These are phyloP conservation scores for Drosophila eohydei DNA, from an alignment of 2,888 invertebrate species.

Conservation along the genomic window DNA sequence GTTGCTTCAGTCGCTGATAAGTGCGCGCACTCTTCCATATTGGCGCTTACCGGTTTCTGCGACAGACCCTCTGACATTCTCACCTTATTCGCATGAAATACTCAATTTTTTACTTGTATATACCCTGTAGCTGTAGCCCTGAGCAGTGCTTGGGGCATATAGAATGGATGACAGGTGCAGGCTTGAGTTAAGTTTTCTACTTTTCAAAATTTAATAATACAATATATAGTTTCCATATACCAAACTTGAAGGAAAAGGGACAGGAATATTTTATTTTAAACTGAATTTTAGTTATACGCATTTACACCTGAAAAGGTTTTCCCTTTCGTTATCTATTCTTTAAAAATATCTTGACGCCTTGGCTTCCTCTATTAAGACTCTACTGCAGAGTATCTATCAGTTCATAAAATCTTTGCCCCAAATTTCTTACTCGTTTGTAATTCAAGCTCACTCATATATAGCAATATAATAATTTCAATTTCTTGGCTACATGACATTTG, in stretches of 20 bases:
- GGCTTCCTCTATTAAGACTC: no score
- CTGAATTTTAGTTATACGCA: no score
- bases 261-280: no score
- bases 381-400: background rate
- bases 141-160: background rate
- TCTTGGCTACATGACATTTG: constrained; percentile 43
- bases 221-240: no score
- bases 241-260: no score
- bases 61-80: constrained; percentile 69
- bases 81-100: constrained; percentile 15
- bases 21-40: constrained; percentile 19
- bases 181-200: background rate
- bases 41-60: constrained; percentile 60
- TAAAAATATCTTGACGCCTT: no score
- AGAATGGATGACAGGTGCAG: background rate
- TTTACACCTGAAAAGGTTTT: no score
- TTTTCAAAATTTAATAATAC: no score
- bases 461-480: constrained; percentile 23
- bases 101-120: constrained; percentile 12
- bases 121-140: background rate
- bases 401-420: background rate
- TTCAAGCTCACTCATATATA: constrained; percentile 6
- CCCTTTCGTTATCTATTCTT: no score
- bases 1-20: constrained; percentile 24
- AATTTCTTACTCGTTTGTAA: background rate